Percentiles rank a stretch among this genome's conserved stretches.
These are phyloP conservation scores for Bimastos eiseni DNA, from an alignment of 2,888 invertebrate genomes.

Conservation along the genomic window DNA sequence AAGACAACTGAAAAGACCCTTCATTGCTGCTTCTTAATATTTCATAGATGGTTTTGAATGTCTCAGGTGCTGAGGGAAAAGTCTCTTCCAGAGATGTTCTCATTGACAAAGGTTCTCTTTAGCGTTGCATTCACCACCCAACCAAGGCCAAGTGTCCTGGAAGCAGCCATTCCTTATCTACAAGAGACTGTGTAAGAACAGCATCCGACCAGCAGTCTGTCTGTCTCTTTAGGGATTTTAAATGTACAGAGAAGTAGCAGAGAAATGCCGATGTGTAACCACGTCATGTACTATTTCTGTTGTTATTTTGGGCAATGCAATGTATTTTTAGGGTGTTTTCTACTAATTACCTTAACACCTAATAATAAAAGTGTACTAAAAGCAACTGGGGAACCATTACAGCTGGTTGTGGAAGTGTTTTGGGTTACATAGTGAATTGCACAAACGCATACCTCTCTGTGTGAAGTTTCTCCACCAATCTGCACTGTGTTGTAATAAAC, in stretches of 20 bases:
- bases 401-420: no score
- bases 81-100: constrained; percentile 1
- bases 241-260: neutral
- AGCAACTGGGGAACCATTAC: no score
- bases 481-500: no score
- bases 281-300: no score
- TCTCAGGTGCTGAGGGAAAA: neutral
- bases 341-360: no score
- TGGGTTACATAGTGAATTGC: no score
- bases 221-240: neutral
- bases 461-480: no score
- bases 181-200: constrained; percentile 15
- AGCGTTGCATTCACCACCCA: neutral
- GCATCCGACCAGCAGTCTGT: neutral
- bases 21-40: neutral
- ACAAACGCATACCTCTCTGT: no score
- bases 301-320: no score
- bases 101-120: constrained; percentile 7
- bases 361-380: no score
- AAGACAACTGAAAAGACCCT: neutral
- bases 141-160: neutral
- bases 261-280: no score
- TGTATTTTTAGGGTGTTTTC: no score
- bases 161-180: constrained; percentile 8
- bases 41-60: neutral